Evolutionary conservation across 2,797 vertebrate species (phyloP), one percentile per base, ranked within the genome.

Genomic region (Carapus acus): DNA sequence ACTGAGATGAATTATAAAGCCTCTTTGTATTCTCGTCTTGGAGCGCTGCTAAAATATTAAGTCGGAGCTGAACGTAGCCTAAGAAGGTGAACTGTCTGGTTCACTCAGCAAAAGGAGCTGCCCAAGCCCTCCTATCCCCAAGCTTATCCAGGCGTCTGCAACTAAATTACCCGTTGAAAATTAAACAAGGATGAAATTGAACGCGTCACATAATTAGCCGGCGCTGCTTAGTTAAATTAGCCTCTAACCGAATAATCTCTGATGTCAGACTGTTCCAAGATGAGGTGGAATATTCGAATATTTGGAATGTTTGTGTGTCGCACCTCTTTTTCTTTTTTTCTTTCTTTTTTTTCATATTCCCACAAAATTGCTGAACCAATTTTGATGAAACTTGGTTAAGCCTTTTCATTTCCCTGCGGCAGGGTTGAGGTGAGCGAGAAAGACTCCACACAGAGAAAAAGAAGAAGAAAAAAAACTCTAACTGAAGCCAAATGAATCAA

Each of bases 1-100:
- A 80, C 78, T 80, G 79, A 78, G 80, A 82, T 83, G 78, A 81
- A 83, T 79, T 68, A 83, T 81, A 48, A 81, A 81, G 61, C 21
- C 67, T 76, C 77, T 84, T 81, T 83, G 77, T 82, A 80, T 77
- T 65, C 59, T 62, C 55, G 74, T 72, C 55, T 81, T 54, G 64
- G 76, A 79, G 73, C 64, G 7, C 54, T 76, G 54, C 62, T 77
- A 70, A 81, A 82, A 83, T 62, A 76, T 59, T 17, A 64, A 77
- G 56, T 61, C 52, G 65, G 78, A 77, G 61, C 54, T 61, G 58
- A 57, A 78, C 61, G 69, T 27, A 27, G 81, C 77, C 82, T 76
- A 46, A 71, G 79, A 82, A 80, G 77, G 80, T 76, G 71, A 80
- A 82, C 69, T 58, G 71, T 54, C 79, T 63, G 71, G 76, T 75